These are phyloP conservation scores for Malacosoma neustria DNA, from an alignment of 2,888 invertebrate species.

Conservation along the genomic window DNA sequence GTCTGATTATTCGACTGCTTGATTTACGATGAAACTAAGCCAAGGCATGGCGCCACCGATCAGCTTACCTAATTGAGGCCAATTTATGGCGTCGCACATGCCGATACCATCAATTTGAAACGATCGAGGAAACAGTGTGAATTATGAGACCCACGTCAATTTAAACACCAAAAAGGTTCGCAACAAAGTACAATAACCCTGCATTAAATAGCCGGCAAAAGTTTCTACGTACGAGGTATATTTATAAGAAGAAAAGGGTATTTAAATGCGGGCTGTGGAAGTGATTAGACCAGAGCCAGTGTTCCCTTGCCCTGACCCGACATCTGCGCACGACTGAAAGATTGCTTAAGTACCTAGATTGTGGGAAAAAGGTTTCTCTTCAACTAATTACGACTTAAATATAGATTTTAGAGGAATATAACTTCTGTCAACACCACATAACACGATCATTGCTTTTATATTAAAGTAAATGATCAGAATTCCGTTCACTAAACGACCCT, in stretches of 20 bases:
- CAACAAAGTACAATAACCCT: conserved; percentile 20
- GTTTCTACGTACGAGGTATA: conserved; percentile 35
- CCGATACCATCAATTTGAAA: conserved; percentile 51
- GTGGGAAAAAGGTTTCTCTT: background rate
- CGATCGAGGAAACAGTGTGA: conserved; percentile 42
- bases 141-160: conserved; percentile 55
- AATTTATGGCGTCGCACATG: conserved; percentile 55
- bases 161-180: conserved; percentile 38
- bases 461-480: background rate
- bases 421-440: background rate
- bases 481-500: conserved; percentile 11
- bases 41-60: conserved; percentile 40
- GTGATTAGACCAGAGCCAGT: conserved; percentile 55
- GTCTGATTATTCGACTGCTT: conserved; percentile 64
- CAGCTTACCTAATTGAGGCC: conserved; percentile 52
- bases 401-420: background rate
- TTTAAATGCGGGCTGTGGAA: conserved; percentile 63
- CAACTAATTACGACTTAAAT: background rate
- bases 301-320: conserved; percentile 38
- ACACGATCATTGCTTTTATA: background rate
- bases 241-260: conserved; percentile 49
- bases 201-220: conserved; percentile 28
- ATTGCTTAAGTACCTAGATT: conserved; percentile 20
- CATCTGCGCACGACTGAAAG: conserved; percentile 37
- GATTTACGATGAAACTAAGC: conserved; percentile 70